Percentiles rank a stretch among this genome's conserved stretches.
Evolutionary conservation across 2,888 invertebrate species (phyloP).

Genomic region (Blomia tropicalis): DNA sequence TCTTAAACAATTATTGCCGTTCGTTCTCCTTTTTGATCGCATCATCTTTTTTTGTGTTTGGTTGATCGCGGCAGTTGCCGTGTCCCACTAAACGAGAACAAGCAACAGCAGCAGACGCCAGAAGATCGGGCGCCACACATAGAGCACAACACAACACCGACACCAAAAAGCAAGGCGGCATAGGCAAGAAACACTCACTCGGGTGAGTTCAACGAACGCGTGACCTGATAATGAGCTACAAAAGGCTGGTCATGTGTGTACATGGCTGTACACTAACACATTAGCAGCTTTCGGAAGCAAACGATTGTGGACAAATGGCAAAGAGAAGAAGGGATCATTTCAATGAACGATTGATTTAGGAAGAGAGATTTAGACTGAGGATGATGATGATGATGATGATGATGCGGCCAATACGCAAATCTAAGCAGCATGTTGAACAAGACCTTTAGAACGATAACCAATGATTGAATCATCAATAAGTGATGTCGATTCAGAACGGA

Average conservation of each 20-base stretch:
- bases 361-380: no score
- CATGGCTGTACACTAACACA: neutral
- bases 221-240: constrained; percentile 15
- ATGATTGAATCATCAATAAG: no score
- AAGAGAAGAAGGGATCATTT: no score
- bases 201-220: constrained; percentile 8
- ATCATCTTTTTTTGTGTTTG: no score
- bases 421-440: no score
- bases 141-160: neutral
- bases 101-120: neutral
- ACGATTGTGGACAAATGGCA: neutral
- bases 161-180: no score
- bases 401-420: neutral
- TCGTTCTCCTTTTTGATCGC: no score
- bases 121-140: neutral
- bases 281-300: neutral
- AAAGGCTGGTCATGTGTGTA: neutral
- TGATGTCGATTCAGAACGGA: no score
- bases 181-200: neutral
- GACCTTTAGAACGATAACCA: no score
- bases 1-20: no score
- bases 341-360: no score
- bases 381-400: neutral
- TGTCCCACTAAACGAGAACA: neutral
- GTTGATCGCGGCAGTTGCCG: no score